Conservation (phyloP, 2,797 vertebrate species). For the Pangasius larnaudii region DNA sequence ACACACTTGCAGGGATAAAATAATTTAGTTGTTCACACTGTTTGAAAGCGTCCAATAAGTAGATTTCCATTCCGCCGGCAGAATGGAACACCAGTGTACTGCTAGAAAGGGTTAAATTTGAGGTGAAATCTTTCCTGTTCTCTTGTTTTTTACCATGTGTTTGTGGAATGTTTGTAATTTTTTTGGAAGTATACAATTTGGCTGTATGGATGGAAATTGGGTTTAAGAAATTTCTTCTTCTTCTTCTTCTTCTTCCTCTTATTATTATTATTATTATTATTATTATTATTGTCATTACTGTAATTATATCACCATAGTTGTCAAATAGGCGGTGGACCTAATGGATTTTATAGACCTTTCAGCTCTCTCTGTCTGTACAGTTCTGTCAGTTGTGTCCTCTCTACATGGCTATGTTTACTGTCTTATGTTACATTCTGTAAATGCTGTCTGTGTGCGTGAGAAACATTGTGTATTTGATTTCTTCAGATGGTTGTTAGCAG, state of each 20-base stretch:
- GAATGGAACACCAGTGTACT: neutral
- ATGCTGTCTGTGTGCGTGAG: conserved; percentile 31
- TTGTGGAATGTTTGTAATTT: conserved; percentile 13
- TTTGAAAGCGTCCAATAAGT: neutral
- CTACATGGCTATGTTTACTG: conserved; percentile 48
- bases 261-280: neutral
- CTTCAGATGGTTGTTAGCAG: neutral
- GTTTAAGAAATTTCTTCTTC: neutral
- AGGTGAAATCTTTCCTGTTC: neutral
- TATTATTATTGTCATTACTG: neutral
- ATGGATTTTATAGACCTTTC: conserved; percentile 51
- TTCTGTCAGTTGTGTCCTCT: conserved; percentile 47
- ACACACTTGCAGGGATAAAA: neutral
- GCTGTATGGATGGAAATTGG: neutral
- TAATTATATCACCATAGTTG: conserved; percentile 55
- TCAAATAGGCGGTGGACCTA: conserved; percentile 47
- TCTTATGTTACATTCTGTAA: conserved; percentile 47
- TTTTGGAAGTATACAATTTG: neutral
- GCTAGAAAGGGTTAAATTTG: neutral
- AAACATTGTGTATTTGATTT: conserved; percentile 43
- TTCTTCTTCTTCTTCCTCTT: neutral
- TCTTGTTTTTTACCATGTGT: neutral
- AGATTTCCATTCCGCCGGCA: neutral
- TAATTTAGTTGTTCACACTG: neutral
- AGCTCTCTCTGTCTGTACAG: conserved; percentile 49